Evolutionary conservation across 2,113 vertebrate species (phyloP).

Genomic region (Lagopus muta): DNA sequence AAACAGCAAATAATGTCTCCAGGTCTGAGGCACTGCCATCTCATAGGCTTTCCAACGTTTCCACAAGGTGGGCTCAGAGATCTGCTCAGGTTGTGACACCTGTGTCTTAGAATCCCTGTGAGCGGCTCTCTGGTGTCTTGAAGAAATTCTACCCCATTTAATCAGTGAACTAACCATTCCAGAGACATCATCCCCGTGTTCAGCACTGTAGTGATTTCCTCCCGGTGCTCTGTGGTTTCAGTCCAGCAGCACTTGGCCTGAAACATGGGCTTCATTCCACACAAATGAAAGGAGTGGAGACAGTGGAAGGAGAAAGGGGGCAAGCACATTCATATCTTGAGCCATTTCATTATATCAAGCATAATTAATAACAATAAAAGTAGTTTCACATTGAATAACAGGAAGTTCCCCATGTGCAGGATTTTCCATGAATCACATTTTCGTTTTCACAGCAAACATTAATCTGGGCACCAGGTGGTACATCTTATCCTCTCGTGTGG

Average conservation of each 20-base stretch:
- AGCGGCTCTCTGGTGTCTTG: neutral
- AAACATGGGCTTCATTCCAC: slow-evolving; percentile 23
- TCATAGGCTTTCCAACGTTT: no score
- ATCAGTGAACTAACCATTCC: neutral
- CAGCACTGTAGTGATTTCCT: neutral
- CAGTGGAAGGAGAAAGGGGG: neutral
- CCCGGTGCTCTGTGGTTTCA: neutral
- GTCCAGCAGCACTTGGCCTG: slow-evolving; percentile 1
- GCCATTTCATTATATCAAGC: neutral
- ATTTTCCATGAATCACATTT: neutral
- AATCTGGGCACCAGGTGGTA: neutral
- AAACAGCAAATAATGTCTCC: no score
- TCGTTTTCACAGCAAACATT: neutral
- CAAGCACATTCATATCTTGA: neutral
- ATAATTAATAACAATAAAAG: neutral
- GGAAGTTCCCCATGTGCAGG: accelerated
- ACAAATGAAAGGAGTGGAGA: neutral
- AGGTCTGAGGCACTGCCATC: no score
- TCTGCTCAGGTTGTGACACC: neutral
- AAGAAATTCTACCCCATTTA: neutral
- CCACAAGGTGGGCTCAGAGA: no score
- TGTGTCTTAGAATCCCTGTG: neutral
- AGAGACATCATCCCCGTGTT: neutral
- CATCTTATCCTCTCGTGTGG: neutral
- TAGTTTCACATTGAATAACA: neutral